phyloP scores from a whole-genome alignment of 2,888 invertebrate species.

The Tinea semifulvella region DNA sequence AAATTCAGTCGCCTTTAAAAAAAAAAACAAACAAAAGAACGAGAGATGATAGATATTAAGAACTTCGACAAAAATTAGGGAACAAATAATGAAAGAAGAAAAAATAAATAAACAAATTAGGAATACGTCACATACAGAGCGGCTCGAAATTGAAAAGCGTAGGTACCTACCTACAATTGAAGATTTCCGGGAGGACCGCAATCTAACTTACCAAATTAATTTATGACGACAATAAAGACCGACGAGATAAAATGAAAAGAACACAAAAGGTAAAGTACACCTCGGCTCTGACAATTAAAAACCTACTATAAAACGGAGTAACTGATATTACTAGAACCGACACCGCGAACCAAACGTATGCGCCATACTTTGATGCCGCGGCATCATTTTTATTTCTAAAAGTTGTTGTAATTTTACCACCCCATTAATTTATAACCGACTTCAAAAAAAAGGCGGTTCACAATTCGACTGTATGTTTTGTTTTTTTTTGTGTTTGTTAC shows the following conservation, averaged over 20 bases:
- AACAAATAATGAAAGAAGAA: conserved; percentile 18
- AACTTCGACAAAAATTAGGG: neutral
- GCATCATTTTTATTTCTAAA: no score
- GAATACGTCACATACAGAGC: conserved; percentile 34
- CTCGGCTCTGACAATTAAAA: no score
- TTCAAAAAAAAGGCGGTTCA: no score
- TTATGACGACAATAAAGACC: conserved; percentile 35
- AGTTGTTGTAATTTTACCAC: no score
- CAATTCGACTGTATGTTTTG: no score
- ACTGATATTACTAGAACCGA: no score
- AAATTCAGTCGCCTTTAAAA: no score
- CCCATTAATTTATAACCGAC: no score
- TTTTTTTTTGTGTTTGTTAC: no score
- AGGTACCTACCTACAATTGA: conserved; percentile 25
- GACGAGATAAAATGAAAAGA: conserved; percentile 19
- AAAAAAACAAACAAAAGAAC: neutral
- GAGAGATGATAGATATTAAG: neutral
- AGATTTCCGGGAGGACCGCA: conserved; percentile 30
- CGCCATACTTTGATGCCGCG: no score
- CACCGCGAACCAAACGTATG: no score
- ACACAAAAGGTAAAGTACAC: conserved; percentile 14
- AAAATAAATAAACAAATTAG: conserved; percentile 27
- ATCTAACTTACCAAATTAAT: conserved; percentile 58
- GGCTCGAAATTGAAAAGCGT: conserved; percentile 36
- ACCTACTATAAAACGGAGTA: no score